Evolutionary conservation across 2,888 invertebrate genomes (phyloP), one percentile per base, ranked within the genome.

Genomic region (Isoperla grammatica): DNA sequence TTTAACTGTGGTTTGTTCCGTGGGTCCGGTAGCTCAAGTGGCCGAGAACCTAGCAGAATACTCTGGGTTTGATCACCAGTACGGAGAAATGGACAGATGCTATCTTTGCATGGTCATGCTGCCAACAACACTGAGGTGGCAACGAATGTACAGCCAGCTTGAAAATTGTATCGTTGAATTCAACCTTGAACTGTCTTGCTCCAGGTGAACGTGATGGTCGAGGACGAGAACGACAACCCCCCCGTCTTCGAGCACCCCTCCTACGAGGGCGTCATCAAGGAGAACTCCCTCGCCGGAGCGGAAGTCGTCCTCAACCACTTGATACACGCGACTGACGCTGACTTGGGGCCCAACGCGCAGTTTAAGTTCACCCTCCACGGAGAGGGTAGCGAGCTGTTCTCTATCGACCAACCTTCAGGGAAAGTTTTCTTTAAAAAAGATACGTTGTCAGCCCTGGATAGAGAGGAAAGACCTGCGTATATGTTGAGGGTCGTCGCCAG

Each of bases 161-260:
- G n/a, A n/a, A n/a, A n/a, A n/a, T n/a, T n/a, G n/a, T n/a, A n/a
- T n/a, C n/a, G n/a, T n/a, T n/a, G n/a, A n/a, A n/a, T n/a, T n/a
- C n/a, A n/a, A n/a, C n/a, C n/a, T n/a, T n/a, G n/a, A n/a, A n/a
- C n/a, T n/a, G n/a, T n/a, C 45, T 17, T 53, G 20, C 61, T 65
- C 9, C 54, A 76, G 74, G 77, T 90, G 1, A 86, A 84, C 11
- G 81, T 93, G 29, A 78, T 84, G 57, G 90, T 93, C 1, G 88
- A 89, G 62, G 93, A 94, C 70, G 89, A 89, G 63, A 93, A 94
- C 69, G 93, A 93, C 69, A 92, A 92, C 69, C 81, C 90, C 2
- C 95, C 95, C 0, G 73, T 82, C 60, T 95, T 95, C 71, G 85
- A 86, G 65, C 75, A 81, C 11, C 70, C 80, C 1, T 72, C 78